phyloP scores from a whole-genome alignment of 2,888 invertebrate genomes.

The Drosophila atripex region DNA sequence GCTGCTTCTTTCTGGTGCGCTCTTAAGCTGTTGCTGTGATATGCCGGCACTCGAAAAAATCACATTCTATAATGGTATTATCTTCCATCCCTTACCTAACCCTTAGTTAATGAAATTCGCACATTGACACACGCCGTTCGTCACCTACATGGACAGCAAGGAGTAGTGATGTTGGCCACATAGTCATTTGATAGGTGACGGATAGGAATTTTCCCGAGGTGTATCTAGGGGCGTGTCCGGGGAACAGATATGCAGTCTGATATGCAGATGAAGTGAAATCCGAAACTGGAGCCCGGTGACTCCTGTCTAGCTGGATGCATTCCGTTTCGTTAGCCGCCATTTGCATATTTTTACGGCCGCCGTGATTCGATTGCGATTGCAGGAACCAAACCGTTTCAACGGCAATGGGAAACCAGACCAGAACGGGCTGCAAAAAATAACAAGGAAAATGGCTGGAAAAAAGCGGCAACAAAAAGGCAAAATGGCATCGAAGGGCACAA shows the following conservation, averaged over 20 bases:
- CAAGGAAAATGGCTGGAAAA: constrained; percentile 42
- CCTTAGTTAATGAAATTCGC: too few species aligned
- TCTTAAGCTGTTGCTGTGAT: constrained; percentile 47
- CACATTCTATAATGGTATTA: not conserved
- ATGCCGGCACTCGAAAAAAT: constrained; percentile 25
- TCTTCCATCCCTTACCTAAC: too few species aligned
- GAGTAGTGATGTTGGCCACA: too few species aligned
- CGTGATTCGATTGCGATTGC: constrained; percentile 70
- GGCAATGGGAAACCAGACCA: constrained; percentile 18
- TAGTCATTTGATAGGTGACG: too few species aligned
- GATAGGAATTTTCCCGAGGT: constrained; percentile 7
- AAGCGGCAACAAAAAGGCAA: constrained; percentile 3
- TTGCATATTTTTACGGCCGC: constrained; percentile 73
- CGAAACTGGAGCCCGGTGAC: constrained; percentile 21
- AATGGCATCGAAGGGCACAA: constrained; percentile 54
- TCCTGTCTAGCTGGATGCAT: constrained; percentile 43
- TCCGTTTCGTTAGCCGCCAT: constrained; percentile 51
- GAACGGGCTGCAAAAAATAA: constrained; percentile 15
- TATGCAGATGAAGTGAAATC: constrained; percentile 24
- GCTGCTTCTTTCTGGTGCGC: constrained; percentile 57
- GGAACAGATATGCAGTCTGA: constrained; percentile 2
- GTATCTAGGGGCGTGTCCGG: not conserved
- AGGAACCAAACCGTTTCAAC: constrained; percentile 44
- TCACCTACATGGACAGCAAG: too few species aligned
- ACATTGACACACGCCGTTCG: too few species aligned